phyloP scores from a whole-genome alignment of 2,888 invertebrate genomes.

The Drosophila formosana region DNA sequence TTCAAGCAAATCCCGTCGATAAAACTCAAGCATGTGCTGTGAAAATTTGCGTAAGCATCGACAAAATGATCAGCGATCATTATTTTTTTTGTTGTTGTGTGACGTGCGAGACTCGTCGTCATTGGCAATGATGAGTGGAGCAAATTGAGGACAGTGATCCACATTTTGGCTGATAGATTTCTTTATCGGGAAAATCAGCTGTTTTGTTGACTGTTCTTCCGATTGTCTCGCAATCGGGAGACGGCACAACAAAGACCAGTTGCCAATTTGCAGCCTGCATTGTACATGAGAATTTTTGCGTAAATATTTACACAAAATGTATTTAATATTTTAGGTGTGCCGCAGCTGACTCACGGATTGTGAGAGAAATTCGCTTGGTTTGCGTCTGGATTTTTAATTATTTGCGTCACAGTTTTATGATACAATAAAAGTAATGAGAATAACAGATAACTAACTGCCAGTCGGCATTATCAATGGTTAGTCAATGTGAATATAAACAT shows the following conservation, averaged over 20 bases:
- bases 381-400: constrained; percentile 40
- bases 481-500: constrained; percentile 29
- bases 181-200: constrained; percentile 39
- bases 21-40: constrained; percentile 54
- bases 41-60: constrained; percentile 53
- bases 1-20: constrained; percentile 10
- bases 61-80: constrained; percentile 10
- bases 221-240: constrained; percentile 26
- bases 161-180: constrained; percentile 54
- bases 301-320: constrained; percentile 64
- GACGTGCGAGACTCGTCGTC: constrained; percentile 38
- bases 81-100: not conserved
- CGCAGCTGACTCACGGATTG: constrained; percentile 29
- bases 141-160: constrained; percentile 61
- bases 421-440: not conserved
- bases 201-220: constrained; percentile 7
- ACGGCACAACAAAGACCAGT: constrained; percentile 20
- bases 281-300: constrained; percentile 55
- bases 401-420: constrained; percentile 30
- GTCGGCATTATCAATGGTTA: constrained; percentile 19
- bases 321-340: constrained; percentile 49
- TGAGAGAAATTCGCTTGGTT: constrained; percentile 33
- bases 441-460: not conserved
- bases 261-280: constrained; percentile 31
- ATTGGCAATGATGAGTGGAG: constrained; percentile 53